Base-by-base conservation (phyloP, 2,797 vertebrate species). In the Orestias chungarensis region DNA sequence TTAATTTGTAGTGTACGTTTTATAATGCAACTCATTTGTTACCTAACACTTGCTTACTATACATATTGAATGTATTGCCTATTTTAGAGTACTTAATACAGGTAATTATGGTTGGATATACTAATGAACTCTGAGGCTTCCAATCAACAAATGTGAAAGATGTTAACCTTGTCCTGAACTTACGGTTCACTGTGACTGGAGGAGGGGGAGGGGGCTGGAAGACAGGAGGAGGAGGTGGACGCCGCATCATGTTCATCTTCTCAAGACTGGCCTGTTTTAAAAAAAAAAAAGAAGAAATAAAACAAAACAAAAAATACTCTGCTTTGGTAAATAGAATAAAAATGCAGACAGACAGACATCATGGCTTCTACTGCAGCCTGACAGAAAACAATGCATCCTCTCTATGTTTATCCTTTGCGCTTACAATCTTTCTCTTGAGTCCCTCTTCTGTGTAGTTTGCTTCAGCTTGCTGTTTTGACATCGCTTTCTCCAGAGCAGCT, bases 381-480 rank as follows among this genome's bases (percentile, higher is more conserved):
- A 35, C 7, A 11, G 1, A n/a, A 33, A 57, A 64, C 52, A n/a
- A 31, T 25, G 18, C 4, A 23, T n/a, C 0, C 68, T 69, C 31
- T 4, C 1, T 5, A 20, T 3, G 67, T 46, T 3, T 54, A 71
- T 31, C 18, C 11, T 77, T 17, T 6, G 1, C 12, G 82, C 94
- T 91, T 67, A 95, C 95, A 20, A 89, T 0, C 74, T 74, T 86
- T 1, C 6, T 12, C n/a, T n/a, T 86, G 0, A 75, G 76, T 0
- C 5, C 67, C 0, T 23, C 65, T 66, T 73, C 80, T 0, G 95
- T 95, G 15, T 66, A 74, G 61, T 92, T 94, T 9, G 93, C 72
- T 0, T 92, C 82, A 0, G 87, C 81, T 0, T 55, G 84, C n/a
- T 95, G 86, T 4, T 80, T 86, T 0, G 23, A 66, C 27, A 91